Base-by-base conservation (phyloP, 2,113 vertebrate species). In the Planiliza haematocheilus region DNA sequence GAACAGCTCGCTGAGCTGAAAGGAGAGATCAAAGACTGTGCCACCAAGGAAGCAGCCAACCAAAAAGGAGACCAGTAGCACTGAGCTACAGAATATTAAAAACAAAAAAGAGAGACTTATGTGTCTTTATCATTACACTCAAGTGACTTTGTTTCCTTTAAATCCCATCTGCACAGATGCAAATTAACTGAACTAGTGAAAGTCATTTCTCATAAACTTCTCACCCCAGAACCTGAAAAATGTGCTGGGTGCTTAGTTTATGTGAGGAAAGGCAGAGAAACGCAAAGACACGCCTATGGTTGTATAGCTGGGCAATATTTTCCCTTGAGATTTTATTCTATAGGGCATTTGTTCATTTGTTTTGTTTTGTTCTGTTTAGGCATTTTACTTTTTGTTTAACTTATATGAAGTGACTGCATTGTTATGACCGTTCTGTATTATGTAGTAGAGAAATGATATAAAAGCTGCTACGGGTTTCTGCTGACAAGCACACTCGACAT, bases 1-100 rank as follows among this genome's bases (percentile, higher is more conserved):
- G 94, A 95, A 72, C 95, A 97, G 92, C 95, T 97, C 8, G 91
- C 91, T 0, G 92, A 95, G 77, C 95, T 98, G 70, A 95, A 88
- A 86, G 94, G 94, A 12, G 95, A 95, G 67, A 91, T 97, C 74
- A 93, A 95, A 49, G 94, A 97, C 88, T 96, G 94, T 69, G 84
- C 77, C 36, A 89, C 92, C 85, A 95, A 95, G 0, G 92, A 94
- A 64, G 83, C 89, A 62, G 80, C 86, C 0, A 89, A 90, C 69
- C 91, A 93, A 74, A 89, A 79, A 42, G 77, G 70, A 74, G 90
- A 91, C 86, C 83, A 93, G 87, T 93, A 93, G 90, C 80, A 73
- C 24, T 64, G 51, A 74, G 83, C 82, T 87, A 82, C 74, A 69
- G 74, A 59, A 7, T 38, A n/a, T 51, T 55, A 52, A 36, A 48